A percentile compares a stretch with the other conserved stretches of the same genome.
These are phyloP conservation scores for Scaptomyza caliginosa DNA, from an alignment of 2,888 invertebrate species.

Conservation along the genomic window DNA sequence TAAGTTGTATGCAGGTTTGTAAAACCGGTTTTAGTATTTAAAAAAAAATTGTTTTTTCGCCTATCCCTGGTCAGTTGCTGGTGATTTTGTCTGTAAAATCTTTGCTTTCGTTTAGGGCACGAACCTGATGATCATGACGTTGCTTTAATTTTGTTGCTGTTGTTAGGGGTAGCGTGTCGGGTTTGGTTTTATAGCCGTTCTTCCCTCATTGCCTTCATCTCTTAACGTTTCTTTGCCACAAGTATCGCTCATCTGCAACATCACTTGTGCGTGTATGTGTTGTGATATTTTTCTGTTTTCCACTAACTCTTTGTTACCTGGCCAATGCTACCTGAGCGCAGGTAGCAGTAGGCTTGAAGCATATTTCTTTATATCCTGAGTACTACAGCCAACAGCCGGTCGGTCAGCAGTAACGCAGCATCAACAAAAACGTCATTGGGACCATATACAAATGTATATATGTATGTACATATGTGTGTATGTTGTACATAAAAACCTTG, in stretches of 20 bases:
- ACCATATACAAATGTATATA: slow-evolving; percentile 20
- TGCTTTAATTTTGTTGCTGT: slow-evolving; percentile 47
- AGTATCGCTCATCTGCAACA: slow-evolving; percentile 68
- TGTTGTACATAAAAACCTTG: slow-evolving; percentile 5
- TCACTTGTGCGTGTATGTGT: slow-evolving; percentile 34
- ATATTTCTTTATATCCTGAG: slow-evolving; percentile 43
- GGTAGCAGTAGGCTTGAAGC: slow-evolving; percentile 71
- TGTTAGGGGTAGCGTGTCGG: slow-evolving; percentile 49
- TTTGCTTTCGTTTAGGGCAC: slow-evolving; percentile 42
- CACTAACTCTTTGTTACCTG: slow-evolving; percentile 66
- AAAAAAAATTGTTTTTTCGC: background rate
- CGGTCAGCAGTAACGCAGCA: slow-evolving; percentile 59
- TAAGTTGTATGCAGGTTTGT: too few relatives aligned
- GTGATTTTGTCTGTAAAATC: slow-evolving; percentile 37
- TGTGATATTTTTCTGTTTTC: slow-evolving; percentile 47
- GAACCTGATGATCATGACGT: slow-evolving; percentile 53
- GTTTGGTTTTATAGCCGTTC: slow-evolving; percentile 34
- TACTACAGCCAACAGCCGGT: slow-evolving; percentile 52
- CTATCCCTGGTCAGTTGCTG: slow-evolving; percentile 38
- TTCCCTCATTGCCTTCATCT: slow-evolving; percentile 43
- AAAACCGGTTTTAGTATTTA: background rate
- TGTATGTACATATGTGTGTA: slow-evolving; percentile 1
- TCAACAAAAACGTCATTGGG: slow-evolving; percentile 49
- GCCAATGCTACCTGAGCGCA: slow-evolving; percentile 65
- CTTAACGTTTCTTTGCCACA: slow-evolving; percentile 70